phyloP scores from a whole-genome alignment of 2,888 invertebrate genomes.

The Agrotis puta region DNA sequence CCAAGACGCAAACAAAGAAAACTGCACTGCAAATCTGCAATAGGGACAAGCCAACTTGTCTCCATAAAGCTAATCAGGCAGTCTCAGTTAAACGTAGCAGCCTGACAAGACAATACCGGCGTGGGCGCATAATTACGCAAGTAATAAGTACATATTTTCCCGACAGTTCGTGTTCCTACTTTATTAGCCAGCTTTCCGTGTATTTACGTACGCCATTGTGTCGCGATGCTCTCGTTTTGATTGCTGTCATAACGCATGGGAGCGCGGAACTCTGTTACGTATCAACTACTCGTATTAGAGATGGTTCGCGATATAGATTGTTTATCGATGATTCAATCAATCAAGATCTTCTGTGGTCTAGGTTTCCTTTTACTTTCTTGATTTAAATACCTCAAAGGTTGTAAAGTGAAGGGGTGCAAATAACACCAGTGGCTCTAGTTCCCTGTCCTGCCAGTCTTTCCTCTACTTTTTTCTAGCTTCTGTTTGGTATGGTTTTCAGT shows the following conservation, averaged over 20 bases:
- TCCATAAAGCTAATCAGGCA: slow-evolving; percentile 36
- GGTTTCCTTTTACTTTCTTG: too few relatives aligned
- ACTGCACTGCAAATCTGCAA: background rate
- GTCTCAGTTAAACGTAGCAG: slow-evolving; percentile 14
- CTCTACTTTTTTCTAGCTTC: too few relatives aligned
- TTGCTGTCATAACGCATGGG: slow-evolving; percentile 71
- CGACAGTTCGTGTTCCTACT: slow-evolving; percentile 60
- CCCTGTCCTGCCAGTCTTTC: too few relatives aligned
- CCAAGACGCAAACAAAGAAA: slow-evolving; percentile 1
- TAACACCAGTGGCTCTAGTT: too few relatives aligned
- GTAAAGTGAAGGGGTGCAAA: too few relatives aligned
- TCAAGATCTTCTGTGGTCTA: background rate
- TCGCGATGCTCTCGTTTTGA: slow-evolving; percentile 63
- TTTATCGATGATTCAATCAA: slow-evolving; percentile 25
- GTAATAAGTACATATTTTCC: slow-evolving; percentile 54
- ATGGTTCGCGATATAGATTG: slow-evolving; percentile 34
- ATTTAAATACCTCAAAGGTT: too few relatives aligned
- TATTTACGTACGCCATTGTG: slow-evolving; percentile 62
- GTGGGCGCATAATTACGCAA: slow-evolving; percentile 62
- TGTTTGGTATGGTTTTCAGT: too few relatives aligned
- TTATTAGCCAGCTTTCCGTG: slow-evolving; percentile 62
- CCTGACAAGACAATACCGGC: slow-evolving; percentile 59
- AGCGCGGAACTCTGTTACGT: slow-evolving; percentile 70
- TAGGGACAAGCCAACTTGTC: slow-evolving; percentile 4
- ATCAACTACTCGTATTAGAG: slow-evolving; percentile 57